Evolutionary conservation across 2,888 invertebrate genomes (phyloP), one percentile per base, ranked within the genome.

Genomic region (Thecophora atra): DNA sequence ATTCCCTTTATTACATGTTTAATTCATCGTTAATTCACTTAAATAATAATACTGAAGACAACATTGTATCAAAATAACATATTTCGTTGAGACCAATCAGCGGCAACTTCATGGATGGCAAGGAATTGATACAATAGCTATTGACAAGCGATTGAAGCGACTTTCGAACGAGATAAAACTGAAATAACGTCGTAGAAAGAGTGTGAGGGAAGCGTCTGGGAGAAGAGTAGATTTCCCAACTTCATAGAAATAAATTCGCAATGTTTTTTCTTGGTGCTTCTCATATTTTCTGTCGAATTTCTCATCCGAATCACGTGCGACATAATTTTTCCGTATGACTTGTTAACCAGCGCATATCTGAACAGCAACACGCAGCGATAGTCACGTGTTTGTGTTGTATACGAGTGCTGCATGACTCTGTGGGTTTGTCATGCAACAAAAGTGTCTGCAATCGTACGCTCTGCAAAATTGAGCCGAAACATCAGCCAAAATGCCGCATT

Each of bases 271-370:
- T 21, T 21, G 6, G 4, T 54, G 42, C 44, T 42, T 15, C 15
- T 15, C n/a, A 24, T 7, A 19, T 44, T 47, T 64, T 44, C 42
- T 54, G 56, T n/a, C 26, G 13, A 44, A 70, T 63, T 70, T 70
- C 70, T 62, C 70, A 70, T 70, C 51, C 70, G 30, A 77, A 81
- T 83, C 82, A 82, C 82, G 82, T 82, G 83, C 83, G 83, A 80
- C 83, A 83, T 82, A 83, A 83, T 82, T 83, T 81, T 82, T 82
- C 82, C 83, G 76, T 79, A 80, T 80, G 82, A 82, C 81, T 81
- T 81, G 80, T 70, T 70, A 70, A 70, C 52, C 70, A 63, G 70
- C 63, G 28, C 70, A 70, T 24, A 42, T 37, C 17, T 44, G 63
- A 60, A 52, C 62, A 51, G 13, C 24, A 44, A 26, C 62, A 24